Conservation (phyloP, 92 coral and sea anemone species). For the Porites evermanni region DNA sequence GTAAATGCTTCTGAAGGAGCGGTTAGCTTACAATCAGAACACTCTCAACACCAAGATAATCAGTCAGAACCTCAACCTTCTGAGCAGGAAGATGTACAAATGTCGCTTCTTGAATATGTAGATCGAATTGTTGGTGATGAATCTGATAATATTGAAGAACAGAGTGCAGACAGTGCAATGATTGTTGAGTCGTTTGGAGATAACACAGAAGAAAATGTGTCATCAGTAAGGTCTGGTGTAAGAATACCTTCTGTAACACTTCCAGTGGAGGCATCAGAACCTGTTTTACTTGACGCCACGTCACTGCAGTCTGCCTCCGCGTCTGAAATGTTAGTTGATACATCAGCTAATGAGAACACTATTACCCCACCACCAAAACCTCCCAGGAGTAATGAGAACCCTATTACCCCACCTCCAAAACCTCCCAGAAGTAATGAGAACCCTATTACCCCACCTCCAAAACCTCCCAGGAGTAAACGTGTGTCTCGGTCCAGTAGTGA, state of each 20-base stretch:
- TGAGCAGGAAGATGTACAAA: conserved; percentile 7
- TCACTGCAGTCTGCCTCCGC: conserved; percentile 64
- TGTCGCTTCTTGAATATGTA: conserved; percentile 67
- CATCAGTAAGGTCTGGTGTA: not conserved
- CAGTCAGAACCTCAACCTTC: not conserved
- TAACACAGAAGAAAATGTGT: not conserved
- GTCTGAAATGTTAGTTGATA: conserved; percentile 65
- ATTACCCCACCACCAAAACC: too few species aligned
- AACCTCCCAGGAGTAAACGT: conserved; percentile 71
- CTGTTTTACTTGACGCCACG: conserved; percentile 72
- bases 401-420: too few species aligned
- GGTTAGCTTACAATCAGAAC: not conserved
- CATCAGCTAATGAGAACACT: not conserved
- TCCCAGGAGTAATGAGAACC: too few species aligned
- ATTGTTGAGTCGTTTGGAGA: conserved; percentile 21
- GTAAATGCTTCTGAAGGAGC: conserved; percentile 10
- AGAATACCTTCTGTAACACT: conserved; percentile 65
- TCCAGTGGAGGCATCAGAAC: conserved; percentile 83
- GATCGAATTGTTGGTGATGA: conserved; percentile 46
- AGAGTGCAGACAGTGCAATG: conserved; percentile 18
- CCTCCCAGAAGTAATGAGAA: not conserved
- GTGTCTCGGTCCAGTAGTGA: conserved; percentile 81
- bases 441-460: conserved; percentile 35
- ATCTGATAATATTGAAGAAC: not conserved
- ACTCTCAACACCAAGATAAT: not conserved